Percentiles rank a stretch among this genome's conserved stretches.
Evolutionary conservation across 1,140 invertebrate genomes (phyloP).

Genomic region (Papilio polytes): DNA sequence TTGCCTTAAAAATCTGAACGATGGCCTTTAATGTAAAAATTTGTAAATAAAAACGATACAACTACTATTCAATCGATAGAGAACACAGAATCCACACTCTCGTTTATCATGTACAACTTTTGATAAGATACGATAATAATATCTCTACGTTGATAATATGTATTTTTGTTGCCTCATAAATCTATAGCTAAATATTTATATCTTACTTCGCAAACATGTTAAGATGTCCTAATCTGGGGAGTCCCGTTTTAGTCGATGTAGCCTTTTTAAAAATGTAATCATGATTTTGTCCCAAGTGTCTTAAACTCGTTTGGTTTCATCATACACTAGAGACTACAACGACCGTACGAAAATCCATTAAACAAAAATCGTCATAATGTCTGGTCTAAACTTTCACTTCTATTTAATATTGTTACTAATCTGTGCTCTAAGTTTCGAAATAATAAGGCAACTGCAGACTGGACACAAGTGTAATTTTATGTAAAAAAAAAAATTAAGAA

Average conservation of each 20-base stretch:
- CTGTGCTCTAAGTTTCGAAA: no score
- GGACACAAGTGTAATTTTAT: no score
- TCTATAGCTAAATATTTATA: conserved; percentile 7
- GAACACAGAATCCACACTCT: background rate
- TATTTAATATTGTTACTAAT: no score
- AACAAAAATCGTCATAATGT: no score
- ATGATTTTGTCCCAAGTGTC: background rate
- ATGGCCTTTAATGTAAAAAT: background rate
- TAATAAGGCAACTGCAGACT: no score
- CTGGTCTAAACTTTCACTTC: no score
- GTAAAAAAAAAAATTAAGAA: no score
- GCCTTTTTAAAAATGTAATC: background rate
- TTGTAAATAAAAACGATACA: background rate
- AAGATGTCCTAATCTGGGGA: background rate
- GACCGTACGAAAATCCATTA: no score
- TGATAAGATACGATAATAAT: conserved; percentile 31
- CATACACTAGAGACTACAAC: no score
- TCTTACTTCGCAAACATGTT: background rate
- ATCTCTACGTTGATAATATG: background rate
- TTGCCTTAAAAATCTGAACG: no score
- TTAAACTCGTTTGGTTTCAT: no score
- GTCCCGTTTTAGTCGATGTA: background rate
- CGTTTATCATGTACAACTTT: conserved; percentile 6
- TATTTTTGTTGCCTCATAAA: background rate
- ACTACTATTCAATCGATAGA: background rate